Evolutionary conservation across 2,797 vertebrate species (phyloP), one percentile per base, ranked within the genome.

Genomic region (Phoebastria nigripes): DNA sequence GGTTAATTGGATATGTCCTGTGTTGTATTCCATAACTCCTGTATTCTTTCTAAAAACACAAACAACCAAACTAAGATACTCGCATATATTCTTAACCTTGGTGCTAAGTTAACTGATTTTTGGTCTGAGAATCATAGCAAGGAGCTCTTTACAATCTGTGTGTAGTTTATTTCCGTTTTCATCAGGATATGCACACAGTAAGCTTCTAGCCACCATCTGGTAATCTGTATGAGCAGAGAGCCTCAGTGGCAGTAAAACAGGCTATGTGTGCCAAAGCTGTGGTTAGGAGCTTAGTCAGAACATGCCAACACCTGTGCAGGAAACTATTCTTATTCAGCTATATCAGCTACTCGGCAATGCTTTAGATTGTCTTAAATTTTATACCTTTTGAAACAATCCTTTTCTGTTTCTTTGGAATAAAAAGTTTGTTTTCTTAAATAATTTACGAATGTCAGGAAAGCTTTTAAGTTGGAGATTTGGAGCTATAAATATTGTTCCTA

Each of bases 121-220:
- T 69, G 19, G 8, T 86, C 46, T 83, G 61, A 63, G 65, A 91
- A 52, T 49, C 35, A 22, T 49, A 72, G 37, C 42, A 61, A 61
- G n/a, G 46, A 83, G n/a, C 24, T 69, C 20, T 83, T 93, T 20
- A 7, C 37, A 70, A 16, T 44, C n/a, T 37, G 10, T 65, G 17
- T 55, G 26, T 31, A 35, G 72, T 49, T 81, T 21, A 46, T 59
- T 83, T 91, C 66, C 15, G 6, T 82, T 92, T 89, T 47, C 12
- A 11, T 62, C 73, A 72, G 80, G 56, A 52, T 47, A 59, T 8
- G 25, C 41, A 33, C 8, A 0, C 5, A 41, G 54, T 26, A 15
- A 77, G 84, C 31, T 90, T 37, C 72, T 13, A 67, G 58, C 24
- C 41, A 31, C 80, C 69, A 69, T 83, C 82, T 94, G 91, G 65